Evolutionary conservation across 1,140 invertebrate genomes (phyloP).

Genomic region (Atta cephalotes): DNA sequence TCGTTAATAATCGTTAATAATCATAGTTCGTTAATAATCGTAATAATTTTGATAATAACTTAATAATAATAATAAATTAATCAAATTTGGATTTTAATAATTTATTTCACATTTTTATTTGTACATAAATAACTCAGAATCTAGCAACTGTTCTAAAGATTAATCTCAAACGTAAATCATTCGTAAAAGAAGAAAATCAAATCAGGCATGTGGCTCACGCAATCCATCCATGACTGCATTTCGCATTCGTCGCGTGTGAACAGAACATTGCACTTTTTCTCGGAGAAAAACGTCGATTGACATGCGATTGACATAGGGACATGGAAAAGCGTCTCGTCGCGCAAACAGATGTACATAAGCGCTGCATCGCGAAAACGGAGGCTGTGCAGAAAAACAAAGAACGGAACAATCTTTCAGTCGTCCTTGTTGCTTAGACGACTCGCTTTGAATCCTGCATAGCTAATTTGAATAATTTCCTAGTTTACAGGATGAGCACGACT

Average conservation of each 20-base stretch:
- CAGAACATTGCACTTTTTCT: constrained; percentile 23
- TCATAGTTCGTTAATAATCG: neutral
- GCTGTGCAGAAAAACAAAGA: neutral
- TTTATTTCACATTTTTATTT: constrained; percentile 15
- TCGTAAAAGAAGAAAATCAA: neutral
- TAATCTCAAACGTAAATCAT: constrained; percentile 6
- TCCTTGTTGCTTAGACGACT: constrained; percentile 18
- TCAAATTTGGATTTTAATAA: constrained; percentile 1
- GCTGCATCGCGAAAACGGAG: constrained; percentile 27
- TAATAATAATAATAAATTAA: neutral
- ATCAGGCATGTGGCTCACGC: constrained; percentile 29
- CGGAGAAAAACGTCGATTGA: neutral
- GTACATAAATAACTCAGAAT: constrained; percentile 23
- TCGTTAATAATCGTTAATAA: constrained; percentile 3
- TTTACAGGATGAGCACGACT: constrained; percentile 64
- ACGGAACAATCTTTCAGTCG: neutral
- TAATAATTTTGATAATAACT: neutral
- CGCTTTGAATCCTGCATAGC: constrained; percentile 15
- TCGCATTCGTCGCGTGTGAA: constrained; percentile 47
- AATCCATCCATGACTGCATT: constrained; percentile 38
- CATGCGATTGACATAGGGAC: neutral
- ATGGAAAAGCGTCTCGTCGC: constrained; percentile 30
- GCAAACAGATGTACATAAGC: constrained; percentile 16
- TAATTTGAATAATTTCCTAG: constrained; percentile 66
- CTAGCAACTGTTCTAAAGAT: neutral